These are phyloP conservation scores for Bergia sp. DNA, from an alignment of 92 coral and sea anemone species.

Conservation along the genomic window DNA sequence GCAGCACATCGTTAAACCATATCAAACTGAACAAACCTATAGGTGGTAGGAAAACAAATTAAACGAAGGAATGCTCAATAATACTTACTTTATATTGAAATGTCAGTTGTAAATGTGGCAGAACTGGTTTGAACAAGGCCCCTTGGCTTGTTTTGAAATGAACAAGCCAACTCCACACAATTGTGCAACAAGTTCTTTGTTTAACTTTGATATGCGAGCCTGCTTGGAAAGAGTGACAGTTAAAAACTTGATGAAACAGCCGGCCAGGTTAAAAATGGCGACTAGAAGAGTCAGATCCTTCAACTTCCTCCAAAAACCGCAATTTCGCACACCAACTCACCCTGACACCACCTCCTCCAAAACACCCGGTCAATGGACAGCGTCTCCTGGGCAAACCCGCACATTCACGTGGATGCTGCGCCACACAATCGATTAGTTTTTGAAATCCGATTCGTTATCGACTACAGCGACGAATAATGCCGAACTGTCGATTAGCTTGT, in stretches of 20 bases:
- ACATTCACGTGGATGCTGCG: neutral
- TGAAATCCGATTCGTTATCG: conserved; percentile 14
- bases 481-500: neutral
- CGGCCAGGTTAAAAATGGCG: neutral
- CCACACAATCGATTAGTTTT: neutral
- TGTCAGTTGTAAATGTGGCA: neutral
- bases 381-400: conserved; percentile 36
- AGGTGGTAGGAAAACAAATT: neutral
- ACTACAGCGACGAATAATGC: neutral
- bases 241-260: neutral
- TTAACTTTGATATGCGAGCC: neutral
- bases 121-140: neutral
- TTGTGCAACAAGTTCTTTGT: neutral
- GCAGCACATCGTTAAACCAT: neutral
- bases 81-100: neutral
- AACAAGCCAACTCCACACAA: conserved; percentile 12
- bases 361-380: conserved; percentile 12
- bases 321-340: neutral
- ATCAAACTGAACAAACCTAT: neutral
- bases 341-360: conserved; percentile 22
- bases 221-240: neutral
- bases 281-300: neutral
- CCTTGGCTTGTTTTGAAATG: conserved; percentile 5
- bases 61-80: neutral
- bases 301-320: neutral